phyloP scores from a whole-genome alignment of 2,888 invertebrate species.

The Eupithecia dodoneata region DNA sequence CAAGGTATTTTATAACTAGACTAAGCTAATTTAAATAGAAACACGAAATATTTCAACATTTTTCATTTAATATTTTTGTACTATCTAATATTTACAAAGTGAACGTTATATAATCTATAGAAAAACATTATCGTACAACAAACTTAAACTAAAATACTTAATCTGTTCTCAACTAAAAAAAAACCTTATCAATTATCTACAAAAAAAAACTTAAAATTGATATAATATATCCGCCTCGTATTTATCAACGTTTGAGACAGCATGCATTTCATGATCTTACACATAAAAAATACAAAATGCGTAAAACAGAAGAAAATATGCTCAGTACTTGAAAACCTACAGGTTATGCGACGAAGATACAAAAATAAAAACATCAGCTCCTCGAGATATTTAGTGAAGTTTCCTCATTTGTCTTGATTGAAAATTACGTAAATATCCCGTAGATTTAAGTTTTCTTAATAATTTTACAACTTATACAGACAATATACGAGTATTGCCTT shows the following conservation, averaged over 20 bases:
- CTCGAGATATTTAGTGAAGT: background rate
- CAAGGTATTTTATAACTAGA: background rate
- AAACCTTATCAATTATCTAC: slow-evolving; percentile 23
- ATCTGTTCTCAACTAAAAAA: slow-evolving; percentile 46
- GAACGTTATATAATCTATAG: slow-evolving; percentile 77
- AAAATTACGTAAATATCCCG: background rate
- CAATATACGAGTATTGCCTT: background rate
- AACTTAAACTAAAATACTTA: slow-evolving; percentile 70
- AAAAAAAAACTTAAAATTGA: slow-evolving; percentile 21
- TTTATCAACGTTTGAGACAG: background rate
- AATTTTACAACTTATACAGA: background rate
- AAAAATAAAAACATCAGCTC: background rate
- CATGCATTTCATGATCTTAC: background rate
- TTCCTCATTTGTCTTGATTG: background rate
- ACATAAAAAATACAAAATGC: background rate
- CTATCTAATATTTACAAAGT: slow-evolving; percentile 82
- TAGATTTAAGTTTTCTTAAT: background rate
- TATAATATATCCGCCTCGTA: slow-evolving; percentile 15
- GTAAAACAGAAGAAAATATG: background rate
- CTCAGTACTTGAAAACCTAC: background rate
- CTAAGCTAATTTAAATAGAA: slow-evolving; percentile 45
- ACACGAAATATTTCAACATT: slow-evolving; percentile 59
- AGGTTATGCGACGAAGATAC: background rate
- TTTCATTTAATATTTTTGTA: slow-evolving; percentile 82
- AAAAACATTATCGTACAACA: slow-evolving; percentile 74